Percentiles rank a stretch among this genome's conserved stretches.
Evolutionary conservation across 1,140 invertebrate species (phyloP).

Genomic region (Agraylea sexmaculata): DNA sequence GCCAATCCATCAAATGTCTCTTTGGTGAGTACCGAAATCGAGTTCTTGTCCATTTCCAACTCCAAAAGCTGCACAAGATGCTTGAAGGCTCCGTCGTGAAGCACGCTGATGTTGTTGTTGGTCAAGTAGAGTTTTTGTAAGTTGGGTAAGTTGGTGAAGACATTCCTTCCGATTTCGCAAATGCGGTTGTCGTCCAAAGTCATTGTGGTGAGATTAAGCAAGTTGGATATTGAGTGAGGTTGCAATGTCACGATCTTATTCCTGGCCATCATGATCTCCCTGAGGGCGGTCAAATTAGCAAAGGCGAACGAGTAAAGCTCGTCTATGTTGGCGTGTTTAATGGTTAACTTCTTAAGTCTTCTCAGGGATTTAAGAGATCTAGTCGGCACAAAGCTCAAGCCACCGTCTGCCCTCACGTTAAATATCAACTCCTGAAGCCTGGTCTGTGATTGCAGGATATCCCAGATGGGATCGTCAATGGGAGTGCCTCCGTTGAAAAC

Average conservation of each 20-base stretch:
- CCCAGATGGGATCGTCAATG: constrained; percentile 53
- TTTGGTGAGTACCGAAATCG: constrained; percentile 51
- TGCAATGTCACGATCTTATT: constrained; percentile 53
- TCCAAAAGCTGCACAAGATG: constrained; percentile 52
- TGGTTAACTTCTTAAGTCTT: constrained; percentile 50
- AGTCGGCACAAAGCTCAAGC: constrained; percentile 54
- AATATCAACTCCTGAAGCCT: constrained; percentile 54
- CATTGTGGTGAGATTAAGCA: constrained; percentile 49
- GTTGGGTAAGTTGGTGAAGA: constrained; percentile 57
- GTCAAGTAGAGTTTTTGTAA: constrained; percentile 56
- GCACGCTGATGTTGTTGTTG: constrained; percentile 56
- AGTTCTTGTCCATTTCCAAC: constrained; percentile 57
- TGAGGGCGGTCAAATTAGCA: constrained; percentile 51
- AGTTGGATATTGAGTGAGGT: constrained; percentile 54
- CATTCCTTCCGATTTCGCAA: constrained; percentile 53
- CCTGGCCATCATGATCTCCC: constrained; percentile 53
- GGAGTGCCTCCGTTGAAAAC: constrained; percentile 53
- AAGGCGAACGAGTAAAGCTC: constrained; percentile 56
- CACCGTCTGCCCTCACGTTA: constrained; percentile 51
- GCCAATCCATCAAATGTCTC: constrained; percentile 61
- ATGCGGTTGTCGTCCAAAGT: constrained; percentile 61
- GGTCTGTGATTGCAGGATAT: constrained; percentile 56
- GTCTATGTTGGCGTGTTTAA: constrained; percentile 57
- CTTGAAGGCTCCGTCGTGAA: constrained; percentile 60
- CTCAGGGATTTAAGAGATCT: constrained; percentile 50